Conservation (phyloP, 2,888 invertebrate species). For the Pterostichus niger region DNA sequence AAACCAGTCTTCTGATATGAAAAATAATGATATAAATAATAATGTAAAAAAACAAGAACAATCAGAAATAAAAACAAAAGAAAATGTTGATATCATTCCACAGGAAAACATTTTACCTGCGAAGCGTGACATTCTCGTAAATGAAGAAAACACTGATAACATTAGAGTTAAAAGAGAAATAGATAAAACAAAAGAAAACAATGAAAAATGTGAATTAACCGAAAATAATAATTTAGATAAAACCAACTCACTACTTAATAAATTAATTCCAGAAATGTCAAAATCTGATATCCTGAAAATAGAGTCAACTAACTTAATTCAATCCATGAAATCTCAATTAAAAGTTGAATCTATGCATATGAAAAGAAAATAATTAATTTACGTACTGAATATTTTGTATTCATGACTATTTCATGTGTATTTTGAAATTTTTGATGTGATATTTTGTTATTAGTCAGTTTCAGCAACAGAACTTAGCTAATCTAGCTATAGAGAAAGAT, state of each 20-base stretch:
- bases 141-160: conserved; percentile 63
- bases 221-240: conserved; percentile 60
- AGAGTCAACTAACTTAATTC: conserved; percentile 63
- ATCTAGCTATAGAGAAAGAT: too few relatives aligned
- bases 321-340: conserved; percentile 60
- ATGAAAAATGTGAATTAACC: conserved; percentile 60
- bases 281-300: conserved; percentile 66
- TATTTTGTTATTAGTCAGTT: neutral
- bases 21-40: neutral
- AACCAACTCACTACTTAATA: conserved; percentile 57
- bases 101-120: conserved; percentile 31
- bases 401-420: conserved; percentile 15
- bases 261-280: conserved; percentile 65
- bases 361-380: conserved; percentile 64
- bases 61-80: conserved; percentile 52
- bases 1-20: neutral
- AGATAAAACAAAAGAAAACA: conserved; percentile 53
- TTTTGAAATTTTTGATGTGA: conserved; percentile 30
- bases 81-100: conserved; percentile 61
- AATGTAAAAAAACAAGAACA: conserved; percentile 1
- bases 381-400: neutral
- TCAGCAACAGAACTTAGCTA: neutral
- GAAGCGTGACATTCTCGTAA: conserved; percentile 54
- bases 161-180: conserved; percentile 68
- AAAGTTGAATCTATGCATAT: conserved; percentile 67